These are phyloP conservation scores for Trichogramma pretiosum DNA, from an alignment of 1,140 invertebrate genomes.

Conservation along the genomic window DNA sequence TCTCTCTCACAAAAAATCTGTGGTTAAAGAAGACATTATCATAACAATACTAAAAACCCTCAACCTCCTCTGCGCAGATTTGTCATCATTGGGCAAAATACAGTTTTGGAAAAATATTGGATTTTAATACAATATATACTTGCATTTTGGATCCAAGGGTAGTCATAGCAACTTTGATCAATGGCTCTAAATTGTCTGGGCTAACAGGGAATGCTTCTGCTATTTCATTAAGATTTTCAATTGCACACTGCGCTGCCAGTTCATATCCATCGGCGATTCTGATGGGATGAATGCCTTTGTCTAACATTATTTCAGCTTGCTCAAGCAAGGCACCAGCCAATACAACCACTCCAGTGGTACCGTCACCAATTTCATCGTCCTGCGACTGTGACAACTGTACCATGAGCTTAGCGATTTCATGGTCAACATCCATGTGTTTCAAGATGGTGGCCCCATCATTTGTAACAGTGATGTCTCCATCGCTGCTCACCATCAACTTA, in stretches of 20 bases:
- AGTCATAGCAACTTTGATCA: slow-evolving; percentile 95
- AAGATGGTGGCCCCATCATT: slow-evolving; percentile 99
- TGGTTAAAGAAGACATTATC: slow-evolving; percentile 9
- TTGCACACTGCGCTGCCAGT: slow-evolving; percentile 84
- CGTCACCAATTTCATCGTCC: slow-evolving; percentile 99
- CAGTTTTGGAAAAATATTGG: background rate
- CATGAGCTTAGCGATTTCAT: slow-evolving; percentile 97
- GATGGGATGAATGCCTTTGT: slow-evolving; percentile 97
- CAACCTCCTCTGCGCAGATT: slow-evolving; percentile 9
- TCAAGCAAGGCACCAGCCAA: slow-evolving; percentile 87
- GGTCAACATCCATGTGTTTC: slow-evolving; percentile 98
- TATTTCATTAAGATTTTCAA: slow-evolving; percentile 80
- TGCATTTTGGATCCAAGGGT: slow-evolving; percentile 98
- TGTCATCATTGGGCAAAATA: slow-evolving; percentile 12
- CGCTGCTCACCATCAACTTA: slow-evolving; percentile 93
- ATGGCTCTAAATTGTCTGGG: slow-evolving; percentile 72
- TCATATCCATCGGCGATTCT: slow-evolving; percentile 99
- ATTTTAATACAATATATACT: slow-evolving; percentile 21
- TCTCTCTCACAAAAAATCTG: background rate
- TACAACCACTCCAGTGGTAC: slow-evolving; percentile 97
- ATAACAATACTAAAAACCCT: slow-evolving; percentile 9
- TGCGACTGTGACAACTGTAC: slow-evolving; percentile 97
- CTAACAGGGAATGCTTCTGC: slow-evolving; percentile 83
- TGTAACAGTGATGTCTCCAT: slow-evolving; percentile 96
- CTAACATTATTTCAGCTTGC: slow-evolving; percentile 85